Evolutionary conservation across 2,797 vertebrate species (phyloP), one percentile per base, ranked within the genome.

Genomic region (Anas georgica): DNA sequence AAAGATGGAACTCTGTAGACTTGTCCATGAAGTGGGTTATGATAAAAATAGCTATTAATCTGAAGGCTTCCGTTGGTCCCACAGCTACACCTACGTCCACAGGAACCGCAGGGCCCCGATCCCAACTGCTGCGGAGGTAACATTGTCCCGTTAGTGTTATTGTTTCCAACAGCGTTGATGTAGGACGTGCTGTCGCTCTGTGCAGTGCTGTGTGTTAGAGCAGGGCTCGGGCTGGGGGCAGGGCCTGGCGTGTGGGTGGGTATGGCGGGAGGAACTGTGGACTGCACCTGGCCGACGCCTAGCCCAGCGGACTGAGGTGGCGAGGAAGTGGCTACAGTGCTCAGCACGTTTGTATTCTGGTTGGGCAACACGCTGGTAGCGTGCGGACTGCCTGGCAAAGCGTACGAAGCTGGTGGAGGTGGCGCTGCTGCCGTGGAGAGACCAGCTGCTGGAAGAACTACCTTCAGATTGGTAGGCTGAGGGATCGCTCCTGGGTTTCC

Each of bases 211-310:
- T 98, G 99, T 55, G 98, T 98, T 13, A 99, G 96, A 21, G 98
- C 98, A 1, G 99, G 98, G 97, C 98, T 99, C 0, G 98, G 98
- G 95, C 98, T 99, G 4, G 98, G 98, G 77, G 98, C 98, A 6
- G 99, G 98, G 55, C 99, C 98, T 5, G 99, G 98, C 2, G 98
- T 98, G 82, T 99, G 99, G 1, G 99, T 99, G 12, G 99, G 99
- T 75, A 99, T 98, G 1, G 98, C 98, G 6, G 98, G 98, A 85
- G 98, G 98, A 74, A 97, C 95, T 10, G 97, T 91, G 62, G 98
- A 81, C 93, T 97, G 98, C 55, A 98, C 97, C 92, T 97, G 98
- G 68, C 97, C 94, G 9, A 97, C 88, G 46, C 97, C 96, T 15
- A 97, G 81, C 56, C 95, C 97, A 14, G 96, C 83, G 1, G 98